Evolutionary conservation across 2,888 invertebrate genomes (phyloP).

Genomic region (Tromatobia lineatoria): DNA sequence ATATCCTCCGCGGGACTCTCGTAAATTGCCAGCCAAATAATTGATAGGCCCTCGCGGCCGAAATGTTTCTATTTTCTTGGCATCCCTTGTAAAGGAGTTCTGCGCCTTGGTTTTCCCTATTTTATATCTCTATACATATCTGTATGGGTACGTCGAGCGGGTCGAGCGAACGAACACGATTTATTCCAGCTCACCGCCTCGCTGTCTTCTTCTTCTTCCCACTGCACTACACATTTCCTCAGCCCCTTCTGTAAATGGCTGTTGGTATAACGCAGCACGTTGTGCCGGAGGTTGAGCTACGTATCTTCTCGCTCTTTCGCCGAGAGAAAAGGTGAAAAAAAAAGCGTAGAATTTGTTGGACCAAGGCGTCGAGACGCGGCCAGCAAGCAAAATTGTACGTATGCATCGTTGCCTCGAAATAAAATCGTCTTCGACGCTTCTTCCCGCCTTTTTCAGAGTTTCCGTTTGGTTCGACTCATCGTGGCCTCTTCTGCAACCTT

Average conservation of each 20-base stretch:
- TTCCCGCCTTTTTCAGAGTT: not conserved
- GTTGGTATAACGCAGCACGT: conserved; percentile 52
- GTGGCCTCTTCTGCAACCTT: not conserved
- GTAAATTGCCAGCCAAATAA: conserved; percentile 84
- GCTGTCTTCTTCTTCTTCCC: conserved; percentile 53
- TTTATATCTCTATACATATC: not conserved
- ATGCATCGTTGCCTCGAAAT: conserved; percentile 38
- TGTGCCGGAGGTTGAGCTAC: conserved; percentile 33
- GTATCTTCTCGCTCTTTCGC: conserved; percentile 14
- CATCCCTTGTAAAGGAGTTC: conserved; percentile 77
- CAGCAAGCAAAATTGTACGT: not conserved
- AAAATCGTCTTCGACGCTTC: conserved; percentile 32
- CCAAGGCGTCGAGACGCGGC: conserved; percentile 13
- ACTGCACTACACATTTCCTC: conserved; percentile 43
- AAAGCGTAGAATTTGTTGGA: conserved; percentile 34
- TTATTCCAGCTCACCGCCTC: conserved; percentile 84
- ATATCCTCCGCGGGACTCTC: conserved; percentile 57
- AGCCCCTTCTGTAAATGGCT: conserved; percentile 61
- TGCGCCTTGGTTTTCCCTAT: conserved; percentile 31
- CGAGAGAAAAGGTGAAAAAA: conserved; percentile 34
- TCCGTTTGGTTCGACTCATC: not conserved
- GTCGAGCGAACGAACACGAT: conserved; percentile 74
- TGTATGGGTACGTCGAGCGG: conserved; percentile 13
- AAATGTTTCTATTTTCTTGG: conserved; percentile 84
- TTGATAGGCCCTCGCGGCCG: conserved; percentile 82